A percentile compares a stretch with the other conserved stretches of the same genome.
phyloP scores from a whole-genome alignment of 2,888 invertebrate species.

The Eudemis profundana region DNA sequence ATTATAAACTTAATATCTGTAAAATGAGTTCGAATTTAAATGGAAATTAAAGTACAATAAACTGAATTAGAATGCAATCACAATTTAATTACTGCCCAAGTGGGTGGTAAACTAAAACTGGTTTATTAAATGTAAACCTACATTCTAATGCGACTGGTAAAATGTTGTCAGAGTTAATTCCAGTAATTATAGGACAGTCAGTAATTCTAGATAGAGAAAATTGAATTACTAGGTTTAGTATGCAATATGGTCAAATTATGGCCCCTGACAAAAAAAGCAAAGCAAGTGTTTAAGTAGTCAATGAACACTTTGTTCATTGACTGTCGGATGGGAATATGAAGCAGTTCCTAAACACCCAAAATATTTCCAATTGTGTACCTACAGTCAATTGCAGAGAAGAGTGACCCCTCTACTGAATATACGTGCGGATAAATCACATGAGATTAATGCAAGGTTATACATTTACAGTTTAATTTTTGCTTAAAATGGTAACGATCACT shows the following conservation, averaged over 20 bases:
- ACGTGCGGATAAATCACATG: too few relatives aligned
- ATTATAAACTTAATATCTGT: background rate
- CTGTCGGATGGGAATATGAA: too few relatives aligned
- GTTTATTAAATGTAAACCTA: slow-evolving; percentile 38
- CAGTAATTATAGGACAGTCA: slow-evolving; percentile 32
- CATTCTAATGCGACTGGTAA: slow-evolving; percentile 29
- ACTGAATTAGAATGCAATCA: slow-evolving; percentile 48
- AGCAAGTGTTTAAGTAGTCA: background rate
- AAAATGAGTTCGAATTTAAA: background rate
- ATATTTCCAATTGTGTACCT: too few relatives aligned
- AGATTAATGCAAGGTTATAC: too few relatives aligned
- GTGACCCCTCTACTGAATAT: too few relatives aligned
- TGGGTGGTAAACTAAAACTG: slow-evolving; percentile 32
- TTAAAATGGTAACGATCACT: too few relatives aligned
- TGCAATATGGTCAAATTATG: slow-evolving; percentile 11
- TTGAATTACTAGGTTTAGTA: slow-evolving; percentile 30
- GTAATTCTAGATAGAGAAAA: slow-evolving; percentile 30
- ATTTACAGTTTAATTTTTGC: too few relatives aligned
- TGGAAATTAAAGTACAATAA: slow-evolving; percentile 9
- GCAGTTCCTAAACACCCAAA: too few relatives aligned
- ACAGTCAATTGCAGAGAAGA: too few relatives aligned
- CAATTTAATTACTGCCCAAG: slow-evolving; percentile 45
- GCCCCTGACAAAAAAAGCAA: too few relatives aligned
- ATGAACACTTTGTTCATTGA: background rate
- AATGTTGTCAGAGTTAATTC: slow-evolving; percentile 30